These are phyloP conservation scores for Ellobius talpinus DNA, from an alignment of 2,113 vertebrate genomes.

Conservation along the genomic window DNA sequence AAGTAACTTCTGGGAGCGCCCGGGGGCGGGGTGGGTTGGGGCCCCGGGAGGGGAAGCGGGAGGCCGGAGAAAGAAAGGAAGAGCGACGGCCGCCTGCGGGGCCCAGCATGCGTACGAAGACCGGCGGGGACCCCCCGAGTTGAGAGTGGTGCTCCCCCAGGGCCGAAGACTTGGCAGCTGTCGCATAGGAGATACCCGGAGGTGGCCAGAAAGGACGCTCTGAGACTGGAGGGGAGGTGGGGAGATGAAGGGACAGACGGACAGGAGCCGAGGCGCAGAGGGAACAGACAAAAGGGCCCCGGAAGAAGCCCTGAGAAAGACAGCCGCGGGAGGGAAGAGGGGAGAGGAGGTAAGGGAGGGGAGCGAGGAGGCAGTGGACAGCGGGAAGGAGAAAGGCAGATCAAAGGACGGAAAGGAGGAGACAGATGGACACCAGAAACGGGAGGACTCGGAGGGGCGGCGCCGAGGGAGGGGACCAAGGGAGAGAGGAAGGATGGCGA, in stretches of 20 bases:
- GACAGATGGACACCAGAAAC: not conserved
- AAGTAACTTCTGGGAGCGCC: constrained; percentile 73
- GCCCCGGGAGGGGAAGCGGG: constrained; percentile 4
- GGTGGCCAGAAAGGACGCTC: not conserved
- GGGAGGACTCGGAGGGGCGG: not conserved
- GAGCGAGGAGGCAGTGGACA: not conserved
- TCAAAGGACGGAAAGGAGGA: not conserved
- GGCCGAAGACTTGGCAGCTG: not conserved
- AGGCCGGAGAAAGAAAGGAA: constrained; percentile 48
- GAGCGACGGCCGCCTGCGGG: not conserved
- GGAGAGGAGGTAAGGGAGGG: not conserved
- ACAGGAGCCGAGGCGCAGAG: not conserved
- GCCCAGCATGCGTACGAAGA: not conserved
- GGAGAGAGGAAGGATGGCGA: not conserved
- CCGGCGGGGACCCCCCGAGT: not conserved
- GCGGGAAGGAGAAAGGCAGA: not conserved
- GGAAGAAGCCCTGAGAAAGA: constrained; percentile 27
- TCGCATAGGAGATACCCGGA: not conserved
- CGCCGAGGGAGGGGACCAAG: not conserved
- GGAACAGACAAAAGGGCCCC: constrained; percentile 60
- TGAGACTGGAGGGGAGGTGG: not conserved
- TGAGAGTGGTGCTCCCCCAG: not conserved
- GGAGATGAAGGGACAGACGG: constrained; percentile 47
- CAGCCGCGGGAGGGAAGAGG: not conserved
- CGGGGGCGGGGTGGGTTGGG: constrained; percentile 8